Percentiles rank a stretch among this genome's conserved stretches.
Evolutionary conservation across 2,113 vertebrate genomes (phyloP).

Genomic region (Aleadryas rufinucha): DNA sequence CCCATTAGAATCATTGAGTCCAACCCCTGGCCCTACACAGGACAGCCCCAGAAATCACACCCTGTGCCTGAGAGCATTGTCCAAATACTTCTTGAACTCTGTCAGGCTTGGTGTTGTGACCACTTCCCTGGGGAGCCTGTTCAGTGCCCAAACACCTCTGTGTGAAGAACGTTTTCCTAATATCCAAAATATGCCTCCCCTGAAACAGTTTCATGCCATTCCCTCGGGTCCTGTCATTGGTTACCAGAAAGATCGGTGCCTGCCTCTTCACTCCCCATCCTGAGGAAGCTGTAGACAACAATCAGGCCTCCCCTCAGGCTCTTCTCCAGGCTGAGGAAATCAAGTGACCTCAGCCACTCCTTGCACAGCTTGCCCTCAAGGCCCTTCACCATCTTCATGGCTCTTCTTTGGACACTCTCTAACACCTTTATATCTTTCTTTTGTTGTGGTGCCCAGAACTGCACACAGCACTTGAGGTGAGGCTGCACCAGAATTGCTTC

Average conservation of each 20-base stretch:
- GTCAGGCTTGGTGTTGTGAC: neutral
- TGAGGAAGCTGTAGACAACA: neutral
- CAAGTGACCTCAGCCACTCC: neutral
- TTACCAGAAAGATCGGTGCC: fast-evolving
- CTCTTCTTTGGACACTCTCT: neutral
- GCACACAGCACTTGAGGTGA: neutral
- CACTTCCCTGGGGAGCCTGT: no score
- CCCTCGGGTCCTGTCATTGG: fast-evolving
- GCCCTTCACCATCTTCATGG: neutral
- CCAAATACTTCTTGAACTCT: neutral
- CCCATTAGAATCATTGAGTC: neutral
- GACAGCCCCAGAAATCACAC: neutral
- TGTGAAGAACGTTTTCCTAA: neutral
- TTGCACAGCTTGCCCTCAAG: neutral
- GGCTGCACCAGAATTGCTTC: neutral
- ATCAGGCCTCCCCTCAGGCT: no score
- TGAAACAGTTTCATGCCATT: neutral
- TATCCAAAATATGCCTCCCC: neutral
- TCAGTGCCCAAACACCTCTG: neutral
- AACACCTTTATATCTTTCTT: neutral
- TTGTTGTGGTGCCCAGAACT: neutral
- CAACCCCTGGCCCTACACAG: neutral
- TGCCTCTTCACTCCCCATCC: fast-evolving
- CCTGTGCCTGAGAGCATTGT: neutral
- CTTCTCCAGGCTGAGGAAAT: neutral